Base-by-base conservation (phyloP, 2,113 vertebrate species). In the Opisthocomus hoazin region DNA sequence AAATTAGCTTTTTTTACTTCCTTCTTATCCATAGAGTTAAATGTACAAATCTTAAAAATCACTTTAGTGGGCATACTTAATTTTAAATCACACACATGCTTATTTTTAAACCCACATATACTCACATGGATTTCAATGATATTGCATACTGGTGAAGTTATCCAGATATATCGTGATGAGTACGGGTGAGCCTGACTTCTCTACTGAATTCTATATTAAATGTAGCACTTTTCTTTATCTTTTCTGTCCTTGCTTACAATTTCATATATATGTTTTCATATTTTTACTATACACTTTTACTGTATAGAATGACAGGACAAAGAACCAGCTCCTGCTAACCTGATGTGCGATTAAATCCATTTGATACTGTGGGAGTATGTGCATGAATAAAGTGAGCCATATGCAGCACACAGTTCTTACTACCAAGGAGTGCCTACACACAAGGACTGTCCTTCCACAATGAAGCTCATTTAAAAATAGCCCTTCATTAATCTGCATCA, bases 141-240 rank as follows among this genome's bases (percentile, higher is more conserved):
- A 7, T n/a, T 56, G 70, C 5, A 65, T 1, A 74, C 12, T 2
- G 3, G 29, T 15, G 19, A 89, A 81, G 7, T 71, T 71, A 78
- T 11, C 4, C 15, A 58, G n/a, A 63, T 43, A 46, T 0, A 39
- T 5, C 0, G 12, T 56, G 51, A 57, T 1, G 8, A 3, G 4
- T 63, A 77, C 4, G 6, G 6, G 21, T 1, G 0, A 85, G 17
- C 29, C n/a, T 46, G 58, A 50, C 8, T 60, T 74, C 39, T 46
- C 30, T 65, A 39, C 2, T 54, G 50, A 88, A 69, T 43, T 73
- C 21, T 39, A 18, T 8, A 14, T 50, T 32, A 75, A 76, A 74
- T 30, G 3, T 82, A 91, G 10, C 4, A 30, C n/a, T 54, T 74
- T 63, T 77, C 30, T 79, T 69, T 41, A 75, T 12, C 6, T 4